Conservation (phyloP, 53 echinoderm and acorn worm species). For the Antedon mediterranea region DNA sequence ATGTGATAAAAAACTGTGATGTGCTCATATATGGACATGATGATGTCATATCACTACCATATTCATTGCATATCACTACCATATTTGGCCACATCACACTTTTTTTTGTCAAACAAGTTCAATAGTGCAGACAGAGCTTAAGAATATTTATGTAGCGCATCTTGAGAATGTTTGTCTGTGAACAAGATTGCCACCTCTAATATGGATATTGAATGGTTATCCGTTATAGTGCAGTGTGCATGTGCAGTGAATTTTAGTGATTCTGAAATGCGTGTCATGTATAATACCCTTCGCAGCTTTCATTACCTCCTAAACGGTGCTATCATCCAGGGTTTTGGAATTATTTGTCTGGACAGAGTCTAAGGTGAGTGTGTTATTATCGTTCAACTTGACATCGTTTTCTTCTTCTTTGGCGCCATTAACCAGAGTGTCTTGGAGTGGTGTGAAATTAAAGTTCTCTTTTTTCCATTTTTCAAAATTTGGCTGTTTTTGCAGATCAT, state of each 20-base stretch:
- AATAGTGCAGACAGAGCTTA: too few relatives aligned
- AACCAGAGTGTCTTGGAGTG: neutral
- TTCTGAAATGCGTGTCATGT: neutral
- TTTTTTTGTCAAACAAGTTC: too few relatives aligned
- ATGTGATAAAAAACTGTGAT: too few relatives aligned
- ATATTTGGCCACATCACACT: too few relatives aligned
- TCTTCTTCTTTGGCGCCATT: neutral
- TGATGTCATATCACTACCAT: too few relatives aligned
- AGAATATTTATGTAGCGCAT: too few relatives aligned
- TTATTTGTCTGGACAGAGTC: neutral
- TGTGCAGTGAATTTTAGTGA: neutral
- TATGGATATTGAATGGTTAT: too few relatives aligned
- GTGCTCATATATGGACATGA: too few relatives aligned
- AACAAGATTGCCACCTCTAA: too few relatives aligned
- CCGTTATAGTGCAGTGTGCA: too few relatives aligned
- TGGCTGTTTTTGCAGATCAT: neutral
- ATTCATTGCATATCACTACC: too few relatives aligned
- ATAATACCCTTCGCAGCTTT: neutral
- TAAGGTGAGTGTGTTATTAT: neutral
- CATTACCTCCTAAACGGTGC: neutral
- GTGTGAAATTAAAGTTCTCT: neutral
- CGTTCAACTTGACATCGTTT: neutral
- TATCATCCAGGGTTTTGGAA: neutral
- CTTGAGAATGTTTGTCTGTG: too few relatives aligned
- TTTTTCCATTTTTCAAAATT: neutral